phyloP scores from a whole-genome alignment of 2,797 vertebrate species.

The Orientallactaga sibirica region DNA sequence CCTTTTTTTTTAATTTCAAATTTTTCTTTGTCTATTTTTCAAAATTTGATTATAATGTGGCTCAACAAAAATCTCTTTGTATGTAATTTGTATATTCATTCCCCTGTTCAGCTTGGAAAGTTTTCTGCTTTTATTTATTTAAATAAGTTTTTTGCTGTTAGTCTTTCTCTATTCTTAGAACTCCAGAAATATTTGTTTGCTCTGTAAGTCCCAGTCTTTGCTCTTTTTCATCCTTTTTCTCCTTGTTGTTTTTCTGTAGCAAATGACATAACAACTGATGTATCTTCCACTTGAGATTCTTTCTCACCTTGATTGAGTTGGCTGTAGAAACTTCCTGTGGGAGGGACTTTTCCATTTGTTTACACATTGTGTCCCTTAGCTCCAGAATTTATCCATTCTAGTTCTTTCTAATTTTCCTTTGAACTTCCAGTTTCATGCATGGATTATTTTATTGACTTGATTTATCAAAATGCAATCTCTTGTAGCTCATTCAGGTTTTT shows the following conservation, averaged over 20 bases:
- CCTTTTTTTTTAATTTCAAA: not conserved
- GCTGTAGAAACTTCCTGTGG: too few relatives aligned
- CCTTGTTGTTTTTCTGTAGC: too few relatives aligned
- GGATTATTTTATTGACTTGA: not conserved
- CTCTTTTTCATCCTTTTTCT: not conserved
- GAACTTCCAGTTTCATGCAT: not conserved
- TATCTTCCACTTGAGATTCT: not conserved
- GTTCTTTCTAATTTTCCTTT: not conserved
- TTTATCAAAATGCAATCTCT: not conserved
- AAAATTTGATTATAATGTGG: not conserved
- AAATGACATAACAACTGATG: not conserved
- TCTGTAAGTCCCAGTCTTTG: not conserved
- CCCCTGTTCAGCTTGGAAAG: not conserved
- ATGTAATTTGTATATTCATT: not conserved
- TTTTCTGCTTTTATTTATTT: not conserved
- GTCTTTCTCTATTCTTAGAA: not conserved
- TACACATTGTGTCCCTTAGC: not conserved
- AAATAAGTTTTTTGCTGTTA: not conserved
- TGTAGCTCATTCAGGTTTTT: not conserved
- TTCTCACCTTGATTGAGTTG: not conserved
- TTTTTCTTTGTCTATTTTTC: not conserved
- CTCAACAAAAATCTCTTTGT: not conserved
- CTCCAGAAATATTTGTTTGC: not conserved
- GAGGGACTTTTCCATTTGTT: not conserved
- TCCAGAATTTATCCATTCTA: not conserved